These are phyloP conservation scores for Amia ocellicauda DNA, from an alignment of 2,113 vertebrate species.

Conservation along the genomic window DNA sequence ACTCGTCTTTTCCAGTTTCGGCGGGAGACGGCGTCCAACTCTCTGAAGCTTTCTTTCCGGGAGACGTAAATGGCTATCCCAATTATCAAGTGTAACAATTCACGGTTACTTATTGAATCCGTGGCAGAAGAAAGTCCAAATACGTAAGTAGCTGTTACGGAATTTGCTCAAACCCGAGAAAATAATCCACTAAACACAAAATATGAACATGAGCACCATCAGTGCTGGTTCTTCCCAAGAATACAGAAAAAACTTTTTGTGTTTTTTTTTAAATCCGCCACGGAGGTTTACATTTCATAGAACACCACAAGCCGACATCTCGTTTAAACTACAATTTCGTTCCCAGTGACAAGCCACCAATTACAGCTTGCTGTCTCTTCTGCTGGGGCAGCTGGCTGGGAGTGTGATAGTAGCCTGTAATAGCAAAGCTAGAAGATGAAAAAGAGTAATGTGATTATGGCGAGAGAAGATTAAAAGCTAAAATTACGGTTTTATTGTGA, in stretches of 20 bases:
- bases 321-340: slow-evolving; percentile 1
- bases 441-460: slow-evolving; percentile 13
- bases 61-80: not conserved
- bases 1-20: too few species aligned
- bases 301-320: not conserved
- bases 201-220: too few species aligned
- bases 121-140: too few species aligned
- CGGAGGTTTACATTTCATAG: not conserved
- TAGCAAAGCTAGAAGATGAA: slow-evolving; percentile 1
- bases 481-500: slow-evolving; percentile 2
- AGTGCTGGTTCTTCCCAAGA: too few species aligned
- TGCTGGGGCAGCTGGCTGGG: slow-evolving; percentile 9
- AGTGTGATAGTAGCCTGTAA: not conserved
- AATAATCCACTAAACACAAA: too few species aligned
- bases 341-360: not conserved
- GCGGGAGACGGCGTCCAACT: too few species aligned
- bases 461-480: slow-evolving; percentile 6
- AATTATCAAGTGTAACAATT: too few species aligned
- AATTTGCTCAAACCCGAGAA: too few species aligned
- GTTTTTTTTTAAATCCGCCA: not conserved
- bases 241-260: too few species aligned
- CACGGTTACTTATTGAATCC: too few species aligned
- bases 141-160: too few species aligned
- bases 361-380: not conserved
- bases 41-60: not conserved